Evolutionary conservation across 2,113 vertebrate species (phyloP).

Genomic region (Capreolus pygargus): DNA sequence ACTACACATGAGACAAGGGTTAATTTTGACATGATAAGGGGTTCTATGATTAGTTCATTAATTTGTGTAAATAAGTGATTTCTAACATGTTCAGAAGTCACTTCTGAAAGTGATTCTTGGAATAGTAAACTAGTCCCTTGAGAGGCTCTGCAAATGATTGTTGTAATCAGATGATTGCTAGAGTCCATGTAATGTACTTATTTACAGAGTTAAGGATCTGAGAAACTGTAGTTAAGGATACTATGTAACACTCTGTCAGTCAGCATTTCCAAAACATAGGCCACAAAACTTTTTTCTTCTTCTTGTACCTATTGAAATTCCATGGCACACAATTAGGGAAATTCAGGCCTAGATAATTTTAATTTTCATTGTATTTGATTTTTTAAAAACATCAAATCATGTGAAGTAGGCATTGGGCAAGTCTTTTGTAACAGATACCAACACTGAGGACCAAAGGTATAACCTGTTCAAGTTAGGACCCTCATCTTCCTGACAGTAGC

Average conservation of each 20-base stretch:
- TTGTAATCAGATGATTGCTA: background rate
- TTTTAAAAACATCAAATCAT: background rate
- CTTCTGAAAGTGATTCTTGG: background rate
- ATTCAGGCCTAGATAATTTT: conserved; percentile 9
- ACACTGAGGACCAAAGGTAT: background rate
- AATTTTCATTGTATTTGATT: background rate
- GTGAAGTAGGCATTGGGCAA: background rate
- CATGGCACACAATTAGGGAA: background rate
- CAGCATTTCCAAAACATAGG: background rate
- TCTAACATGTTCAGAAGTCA: background rate
- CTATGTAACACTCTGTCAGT: background rate
- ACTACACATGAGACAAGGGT: background rate
- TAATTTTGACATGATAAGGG: background rate
- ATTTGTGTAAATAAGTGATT: background rate
- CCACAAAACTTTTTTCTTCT: background rate
- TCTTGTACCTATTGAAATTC: background rate
- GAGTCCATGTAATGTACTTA: background rate
- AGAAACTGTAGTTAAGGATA: background rate
- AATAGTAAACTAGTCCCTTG: background rate
- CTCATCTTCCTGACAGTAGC: background rate
- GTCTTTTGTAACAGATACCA: background rate
- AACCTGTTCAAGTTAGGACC: background rate
- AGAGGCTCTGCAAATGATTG: background rate
- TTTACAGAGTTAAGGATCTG: background rate
- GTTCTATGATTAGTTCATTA: background rate